Conservation (phyloP, 2,797 vertebrate species). For the Sebastes ruberrimus region DNA sequence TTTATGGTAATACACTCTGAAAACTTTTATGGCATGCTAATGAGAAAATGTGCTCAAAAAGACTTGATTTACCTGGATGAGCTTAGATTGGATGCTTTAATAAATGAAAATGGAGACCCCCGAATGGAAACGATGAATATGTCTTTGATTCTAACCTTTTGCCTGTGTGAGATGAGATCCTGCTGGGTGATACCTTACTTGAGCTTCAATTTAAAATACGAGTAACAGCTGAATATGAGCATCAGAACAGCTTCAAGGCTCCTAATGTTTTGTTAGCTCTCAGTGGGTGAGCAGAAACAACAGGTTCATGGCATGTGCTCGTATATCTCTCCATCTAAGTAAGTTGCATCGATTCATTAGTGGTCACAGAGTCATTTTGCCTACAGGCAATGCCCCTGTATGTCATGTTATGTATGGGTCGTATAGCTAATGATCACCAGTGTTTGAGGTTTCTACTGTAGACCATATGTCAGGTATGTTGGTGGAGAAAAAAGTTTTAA, state of each 20-base stretch:
- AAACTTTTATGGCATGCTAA: conserved; percentile 11
- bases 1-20: background rate
- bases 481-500: background rate
- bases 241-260: background rate
- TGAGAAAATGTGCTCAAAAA: conserved; percentile 2
- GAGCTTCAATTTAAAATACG: background rate
- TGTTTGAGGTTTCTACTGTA: background rate
- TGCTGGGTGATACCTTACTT: background rate
- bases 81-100: conserved; percentile 9
- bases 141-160: background rate
- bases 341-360: background rate
- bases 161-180: background rate
- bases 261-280: too few species aligned
- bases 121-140: background rate
- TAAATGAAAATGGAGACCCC: conserved; percentile 14
- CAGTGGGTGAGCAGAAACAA: background rate
- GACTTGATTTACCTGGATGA: conserved; percentile 8
- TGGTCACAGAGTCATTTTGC: background rate
- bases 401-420: background rate
- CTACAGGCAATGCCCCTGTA: background rate
- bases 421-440: background rate
- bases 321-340: background rate
- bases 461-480: background rate
- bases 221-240: background rate
- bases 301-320: background rate